Percentiles rank a stretch among this genome's conserved stretches.
These are phyloP conservation scores for Mesopsocus fuscifrons DNA, from an alignment of 2,888 invertebrate species.

Conservation along the genomic window DNA sequence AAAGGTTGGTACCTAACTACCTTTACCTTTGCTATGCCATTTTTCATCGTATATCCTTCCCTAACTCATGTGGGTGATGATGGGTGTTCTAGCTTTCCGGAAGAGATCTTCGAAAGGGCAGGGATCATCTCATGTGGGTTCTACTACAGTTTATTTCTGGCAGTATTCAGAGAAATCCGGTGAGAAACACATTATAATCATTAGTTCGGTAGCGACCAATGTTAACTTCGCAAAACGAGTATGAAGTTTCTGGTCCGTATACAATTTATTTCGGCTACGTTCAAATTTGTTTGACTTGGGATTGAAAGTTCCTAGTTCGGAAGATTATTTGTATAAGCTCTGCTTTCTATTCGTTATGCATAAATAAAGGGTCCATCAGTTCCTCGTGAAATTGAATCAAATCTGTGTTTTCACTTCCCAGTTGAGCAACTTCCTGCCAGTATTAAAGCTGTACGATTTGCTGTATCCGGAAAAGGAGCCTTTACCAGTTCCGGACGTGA, in stretches of 20 bases:
- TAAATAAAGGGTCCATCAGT: no score
- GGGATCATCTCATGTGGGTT: conserved; percentile 99
- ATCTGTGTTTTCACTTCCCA: conserved; percentile 22
- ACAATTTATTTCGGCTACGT: no score
- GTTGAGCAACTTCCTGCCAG: conserved; percentile 71
- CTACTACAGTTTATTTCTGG: conserved; percentile 92
- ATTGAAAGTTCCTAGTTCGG: no score
- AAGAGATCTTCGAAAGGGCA: conserved; percentile 66
- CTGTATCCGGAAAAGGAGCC: conserved; percentile 86
- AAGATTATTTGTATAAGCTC: no score
- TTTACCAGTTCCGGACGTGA: conserved; percentile 73
- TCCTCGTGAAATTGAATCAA: no score
- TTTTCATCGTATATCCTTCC: conserved; percentile 11
- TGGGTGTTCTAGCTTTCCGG: conserved; percentile 37
- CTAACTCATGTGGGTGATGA: neutral
- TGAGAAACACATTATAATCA: conserved; percentile 30
- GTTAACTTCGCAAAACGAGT: no score
- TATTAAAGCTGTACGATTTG: conserved; percentile 76
- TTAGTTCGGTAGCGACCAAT: no score
- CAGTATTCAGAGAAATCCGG: conserved; percentile 83
- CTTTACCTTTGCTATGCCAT: neutral
- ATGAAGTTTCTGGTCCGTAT: no score
- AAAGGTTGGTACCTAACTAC: conserved; percentile 42
- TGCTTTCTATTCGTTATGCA: no score
- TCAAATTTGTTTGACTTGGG: no score